Conservation (phyloP, 2,113 vertebrate genomes). For the Tetrao urogallus region DNA sequence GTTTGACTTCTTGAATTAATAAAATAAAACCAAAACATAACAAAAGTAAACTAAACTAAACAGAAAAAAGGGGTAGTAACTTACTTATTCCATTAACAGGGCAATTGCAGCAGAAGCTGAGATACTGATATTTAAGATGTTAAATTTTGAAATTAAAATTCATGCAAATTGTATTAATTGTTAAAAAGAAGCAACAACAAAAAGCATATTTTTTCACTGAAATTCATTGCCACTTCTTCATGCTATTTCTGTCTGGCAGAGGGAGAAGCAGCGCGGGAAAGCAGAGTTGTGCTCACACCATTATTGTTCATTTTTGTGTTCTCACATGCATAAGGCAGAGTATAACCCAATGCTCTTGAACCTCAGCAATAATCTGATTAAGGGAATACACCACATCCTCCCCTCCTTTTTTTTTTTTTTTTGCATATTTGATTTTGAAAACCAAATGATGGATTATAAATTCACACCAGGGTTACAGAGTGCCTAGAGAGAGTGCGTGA, state of each 20-base stretch:
- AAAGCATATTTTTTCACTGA: neutral
- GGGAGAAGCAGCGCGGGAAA: neutral
- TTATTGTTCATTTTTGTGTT: neutral
- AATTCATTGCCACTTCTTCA: neutral
- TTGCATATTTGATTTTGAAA: neutral
- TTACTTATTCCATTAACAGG: neutral
- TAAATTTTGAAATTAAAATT: neutral
- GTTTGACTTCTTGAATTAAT: neutral
- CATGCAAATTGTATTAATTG: neutral
- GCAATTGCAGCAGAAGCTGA: neutral
- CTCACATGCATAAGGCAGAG: neutral
- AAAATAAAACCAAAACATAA: neutral
- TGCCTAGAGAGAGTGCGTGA: neutral
- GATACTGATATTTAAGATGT: neutral
- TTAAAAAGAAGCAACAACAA: neutral
- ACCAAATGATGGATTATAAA: neutral
- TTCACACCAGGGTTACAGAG: neutral
- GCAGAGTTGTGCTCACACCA: neutral
- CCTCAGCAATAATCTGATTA: neutral
- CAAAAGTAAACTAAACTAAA: neutral
- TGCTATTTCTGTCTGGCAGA: neutral
- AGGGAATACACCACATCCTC: accelerated
- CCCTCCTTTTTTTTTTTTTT: neutral
- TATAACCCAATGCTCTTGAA: neutral
- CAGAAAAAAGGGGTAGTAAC: neutral